These are phyloP conservation scores for Zosterops hypoxanthus DNA, from an alignment of 2,113 vertebrate genomes.

Conservation along the genomic window DNA sequence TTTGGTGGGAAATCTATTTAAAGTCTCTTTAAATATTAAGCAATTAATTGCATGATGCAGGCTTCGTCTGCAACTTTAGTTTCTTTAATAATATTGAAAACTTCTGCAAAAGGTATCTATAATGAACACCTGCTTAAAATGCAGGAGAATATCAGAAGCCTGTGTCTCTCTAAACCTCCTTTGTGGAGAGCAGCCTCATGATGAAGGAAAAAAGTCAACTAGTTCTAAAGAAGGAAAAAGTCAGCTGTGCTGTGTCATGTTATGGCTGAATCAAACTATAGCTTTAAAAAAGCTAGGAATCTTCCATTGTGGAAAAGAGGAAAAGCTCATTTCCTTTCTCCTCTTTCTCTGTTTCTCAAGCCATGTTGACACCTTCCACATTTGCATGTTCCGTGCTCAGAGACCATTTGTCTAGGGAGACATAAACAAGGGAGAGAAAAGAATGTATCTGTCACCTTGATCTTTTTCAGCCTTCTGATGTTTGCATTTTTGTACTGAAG, in stretches of 20 bases:
- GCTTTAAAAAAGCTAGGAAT: neutral
- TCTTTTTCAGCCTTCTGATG: no score
- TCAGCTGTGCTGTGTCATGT: neutral
- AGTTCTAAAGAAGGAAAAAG: neutral
- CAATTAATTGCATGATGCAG: neutral
- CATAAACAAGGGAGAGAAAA: no score
- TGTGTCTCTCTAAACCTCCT: neutral
- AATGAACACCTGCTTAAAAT: neutral
- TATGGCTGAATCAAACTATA: neutral
- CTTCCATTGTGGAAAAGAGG: neutral
- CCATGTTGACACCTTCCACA: accelerated
- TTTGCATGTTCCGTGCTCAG: accelerated
- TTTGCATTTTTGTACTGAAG: no score
- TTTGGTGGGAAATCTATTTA: neutral
- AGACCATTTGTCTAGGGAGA: neutral
- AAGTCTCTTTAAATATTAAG: neutral
- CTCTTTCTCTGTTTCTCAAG: neutral
- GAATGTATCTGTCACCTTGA: neutral
- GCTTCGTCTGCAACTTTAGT: neutral
- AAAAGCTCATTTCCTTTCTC: neutral
- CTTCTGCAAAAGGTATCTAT: neutral
- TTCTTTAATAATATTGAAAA: neutral
- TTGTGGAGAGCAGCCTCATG: neutral
- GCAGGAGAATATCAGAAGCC: neutral
- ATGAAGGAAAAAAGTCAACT: no score